Evolutionary conservation across 1,140 invertebrate genomes (phyloP), one percentile per base, ranked within the genome.

Genomic region (Monochamus saltuarius): DNA sequence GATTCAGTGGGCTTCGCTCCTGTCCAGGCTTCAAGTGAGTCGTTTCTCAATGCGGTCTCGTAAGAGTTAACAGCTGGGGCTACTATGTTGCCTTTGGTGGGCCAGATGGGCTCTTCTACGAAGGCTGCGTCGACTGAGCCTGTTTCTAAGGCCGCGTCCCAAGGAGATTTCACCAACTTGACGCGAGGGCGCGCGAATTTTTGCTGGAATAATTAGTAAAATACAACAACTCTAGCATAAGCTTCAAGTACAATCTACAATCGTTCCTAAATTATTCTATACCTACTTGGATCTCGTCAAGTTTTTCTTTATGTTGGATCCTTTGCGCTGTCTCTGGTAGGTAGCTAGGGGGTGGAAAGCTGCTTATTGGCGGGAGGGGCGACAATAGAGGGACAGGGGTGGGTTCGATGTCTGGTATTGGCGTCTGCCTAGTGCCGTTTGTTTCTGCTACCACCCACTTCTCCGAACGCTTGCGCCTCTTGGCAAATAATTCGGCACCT

Each of bases 401-500:
- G 64, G 74, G 76, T 29, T 74, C 70, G 35, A 78, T 77, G 65
- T 79, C 75, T 46, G 66, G 54, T 22, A 55, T 65, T 13, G 65
- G 62, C 39, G 65, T 58, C 60, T 66, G 64, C 59, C 65, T 59
- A 6, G 62, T 67, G 7, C 59, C 78, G 70, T 75, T 89, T 65
- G 78, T 84, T 73, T 90, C 89, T 66, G 92, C 91, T 13, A 94
- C 88, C 13, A 94, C 83, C 89, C 90, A 95, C 76, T 93, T 91
- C 71, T 93, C 90, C 6, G 89, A 89, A 67, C 87, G 85, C 81
- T 89, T 90, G 73, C 90, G 87, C 45, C 92, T 83, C 74, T 93
- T 93, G 14, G 90, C 90, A 79, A 94, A 94, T 68, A 94, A 82
- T 78, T 91, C 88, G 11, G 91, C 91, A 57, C 91, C 90, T 90